Base-by-base conservation (phyloP, 2,888 invertebrate genomes). In the Carcina quercana region DNA sequence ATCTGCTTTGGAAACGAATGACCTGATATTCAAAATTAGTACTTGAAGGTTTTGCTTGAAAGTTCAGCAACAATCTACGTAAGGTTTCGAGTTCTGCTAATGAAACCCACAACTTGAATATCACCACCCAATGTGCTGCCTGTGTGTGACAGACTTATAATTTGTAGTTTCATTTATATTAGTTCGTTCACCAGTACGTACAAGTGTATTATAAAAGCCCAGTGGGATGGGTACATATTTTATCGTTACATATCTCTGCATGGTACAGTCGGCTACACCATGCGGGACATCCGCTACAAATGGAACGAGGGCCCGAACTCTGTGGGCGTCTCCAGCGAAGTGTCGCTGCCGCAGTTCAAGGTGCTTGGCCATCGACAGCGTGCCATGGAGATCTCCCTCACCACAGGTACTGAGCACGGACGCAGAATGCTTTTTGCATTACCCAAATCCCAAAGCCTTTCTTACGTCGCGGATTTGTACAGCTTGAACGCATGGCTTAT, bases 201-300 rank as follows among this genome's bases (percentile, higher is more conserved):
- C 50, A 37, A 51, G 47, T 59, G 46, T 53, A 47, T 40, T 47
- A n/a, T n/a, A 47, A 80, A 82, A 78, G 61, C 82, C 83, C 83
- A 84, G 65, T 79, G 72, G 60, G 62, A 82, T 83, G 84, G 83
- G 83, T 65, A 78, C 72, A 75, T 79, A 63, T 67, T 76, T 71
- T 72, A 78, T 71, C 69, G 66, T 70, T 75, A 54, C 74, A 70
- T 78, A 73, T 79, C 54, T 80, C 71, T 78, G 78, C 75, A 76
- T 74, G 78, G 69, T 70, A 84, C 90, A 96, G 96, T 96, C 91
- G 96, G 96, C 89, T 96, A 96, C 91, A 96, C 96, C 86, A 96
- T 95, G 95, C 89, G 94, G 87, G 96, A 96, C 90, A 96, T 96
- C 89, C 91, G 94, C 73, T 96, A 96, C 91, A 94, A 94, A 85